Evolutionary conservation across 2,113 vertebrate species (phyloP).

Genomic region (Apus apus): DNA sequence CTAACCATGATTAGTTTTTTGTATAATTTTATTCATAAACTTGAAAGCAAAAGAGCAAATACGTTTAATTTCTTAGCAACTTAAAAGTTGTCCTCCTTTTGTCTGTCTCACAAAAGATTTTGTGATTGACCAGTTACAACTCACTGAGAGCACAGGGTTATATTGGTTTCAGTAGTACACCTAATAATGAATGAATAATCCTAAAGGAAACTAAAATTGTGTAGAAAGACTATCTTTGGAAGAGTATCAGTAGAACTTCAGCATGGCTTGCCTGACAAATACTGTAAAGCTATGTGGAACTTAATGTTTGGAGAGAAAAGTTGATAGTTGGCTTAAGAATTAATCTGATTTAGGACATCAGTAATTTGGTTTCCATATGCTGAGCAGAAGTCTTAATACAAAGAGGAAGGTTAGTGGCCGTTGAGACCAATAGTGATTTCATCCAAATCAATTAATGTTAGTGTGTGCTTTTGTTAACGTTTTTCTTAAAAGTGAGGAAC

Average conservation of each 20-base stretch:
- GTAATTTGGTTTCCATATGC: not conserved
- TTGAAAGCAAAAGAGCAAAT: not conserved
- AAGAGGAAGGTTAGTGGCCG: not conserved
- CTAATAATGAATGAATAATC: not conserved
- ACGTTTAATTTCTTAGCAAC: not conserved
- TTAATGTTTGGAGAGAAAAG: not conserved
- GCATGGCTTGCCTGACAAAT: not conserved
- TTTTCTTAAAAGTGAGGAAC: not conserved
- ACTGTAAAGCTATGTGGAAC: not conserved
- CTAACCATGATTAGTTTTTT: not conserved
- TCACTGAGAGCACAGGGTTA: not conserved
- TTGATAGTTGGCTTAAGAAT: not conserved
- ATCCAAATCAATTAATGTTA: not conserved
- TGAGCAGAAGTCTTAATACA: not conserved
- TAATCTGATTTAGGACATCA: not conserved
- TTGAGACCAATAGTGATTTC: not conserved
- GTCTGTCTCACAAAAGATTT: not conserved
- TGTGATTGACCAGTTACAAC: not conserved
- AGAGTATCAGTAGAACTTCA: not conserved
- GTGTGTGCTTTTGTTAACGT: not conserved
- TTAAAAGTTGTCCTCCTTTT: not conserved
- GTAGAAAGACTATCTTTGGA: not conserved
- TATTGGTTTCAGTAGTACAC: not conserved
- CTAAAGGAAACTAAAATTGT: not conserved
- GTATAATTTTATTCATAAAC: not conserved